Evolutionary conservation across 2,113 vertebrate species (phyloP).

Genomic region (Pantherophis guttatus): DNA sequence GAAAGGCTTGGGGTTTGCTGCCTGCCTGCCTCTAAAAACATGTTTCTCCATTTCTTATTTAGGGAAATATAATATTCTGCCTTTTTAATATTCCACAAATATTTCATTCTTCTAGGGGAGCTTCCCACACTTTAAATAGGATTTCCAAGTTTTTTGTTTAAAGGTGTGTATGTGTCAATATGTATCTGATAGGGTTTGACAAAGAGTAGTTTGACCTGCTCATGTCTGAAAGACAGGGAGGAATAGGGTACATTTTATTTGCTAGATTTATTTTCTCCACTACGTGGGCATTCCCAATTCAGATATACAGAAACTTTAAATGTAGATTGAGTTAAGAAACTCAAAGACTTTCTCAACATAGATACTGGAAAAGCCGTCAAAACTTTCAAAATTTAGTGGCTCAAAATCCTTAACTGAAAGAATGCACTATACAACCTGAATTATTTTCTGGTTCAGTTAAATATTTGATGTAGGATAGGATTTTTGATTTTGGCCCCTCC

Average conservation of each 20-base stretch:
- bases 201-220: background rate
- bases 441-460: background rate
- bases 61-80: no score
- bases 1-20: no score
- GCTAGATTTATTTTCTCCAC: background rate
- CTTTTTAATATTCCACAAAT: no score
- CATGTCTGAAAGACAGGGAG: background rate
- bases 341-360: background rate
- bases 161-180: background rate
- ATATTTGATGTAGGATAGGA: background rate
- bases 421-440: background rate
- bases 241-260: background rate
- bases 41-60: no score
- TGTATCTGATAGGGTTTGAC: background rate
- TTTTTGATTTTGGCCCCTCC: background rate
- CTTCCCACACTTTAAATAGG: background rate
- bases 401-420: background rate
- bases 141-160: background rate
- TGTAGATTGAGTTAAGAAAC: background rate
- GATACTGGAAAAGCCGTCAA: background rate
- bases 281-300: background rate
- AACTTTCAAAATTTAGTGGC: background rate
- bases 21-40: no score
- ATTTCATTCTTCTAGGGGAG: no score
- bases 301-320: background rate